Base-by-base conservation (phyloP, 2,888 invertebrate genomes). In the Tiliacea citrago region DNA sequence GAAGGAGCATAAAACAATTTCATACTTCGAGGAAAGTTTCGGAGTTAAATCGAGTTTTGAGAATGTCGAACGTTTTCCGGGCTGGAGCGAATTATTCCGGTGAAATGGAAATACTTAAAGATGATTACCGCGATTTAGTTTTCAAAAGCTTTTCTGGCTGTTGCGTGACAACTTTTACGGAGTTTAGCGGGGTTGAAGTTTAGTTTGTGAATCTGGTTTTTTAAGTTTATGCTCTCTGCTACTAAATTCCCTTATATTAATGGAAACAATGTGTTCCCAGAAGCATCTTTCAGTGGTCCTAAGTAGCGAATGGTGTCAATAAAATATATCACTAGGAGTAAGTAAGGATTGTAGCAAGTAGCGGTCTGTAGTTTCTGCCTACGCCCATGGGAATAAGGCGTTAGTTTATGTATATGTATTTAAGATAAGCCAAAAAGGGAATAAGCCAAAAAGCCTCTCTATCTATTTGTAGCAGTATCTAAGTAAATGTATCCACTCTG, bases 61-160 rank as follows among this genome's bases (percentile, higher is more conserved):
- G 73, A 75, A 73, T 68, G 69, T 67, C 42, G 53, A 77, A 60
- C 55, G 39, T 68, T 73, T 70, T 58, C 53, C 24, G 51, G 18
- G 10, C 35, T 13, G 12, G 12, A 66, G 62, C 42, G 61, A 72
- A 75, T 68, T 58, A 74, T 65, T 72, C 39, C 16, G 18, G 18
- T 51, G 49, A 58, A 83, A 85, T 82, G 47, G 63, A 77, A 78
- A 82, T 82, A 72, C 67, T 73, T 77, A 68, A 45, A 24, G 58
- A 29, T 69, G 62, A 74, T 75, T 42, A 78, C 58, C 6, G 39
- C 24, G 53, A 68, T 73, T 70, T 63, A 51, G 29, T 74, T 83
- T 65, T 65, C 67, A 69, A 63, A 58, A 61, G 67, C 35, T 63
- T 72, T 68, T 51, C 13, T 45, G 69, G 58, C 5, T 45, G 13